Evolutionary conservation across 2,888 invertebrate species (phyloP), one percentile per base, ranked within the genome.

Genomic region (Parnassius smintheus): DNA sequence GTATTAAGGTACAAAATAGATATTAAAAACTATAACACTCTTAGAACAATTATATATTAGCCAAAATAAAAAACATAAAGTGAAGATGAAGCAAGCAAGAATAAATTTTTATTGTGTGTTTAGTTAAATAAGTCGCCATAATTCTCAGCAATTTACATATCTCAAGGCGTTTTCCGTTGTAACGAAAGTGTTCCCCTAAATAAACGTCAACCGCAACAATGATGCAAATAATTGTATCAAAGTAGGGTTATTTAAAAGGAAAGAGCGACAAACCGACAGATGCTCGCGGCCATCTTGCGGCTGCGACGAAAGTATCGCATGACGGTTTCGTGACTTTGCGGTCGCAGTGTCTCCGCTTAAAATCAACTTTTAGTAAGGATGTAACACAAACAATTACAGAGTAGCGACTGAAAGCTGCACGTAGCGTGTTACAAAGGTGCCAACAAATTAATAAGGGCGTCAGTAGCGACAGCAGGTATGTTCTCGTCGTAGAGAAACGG

Each of bases 191-290:
- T 83, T 82, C 76, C 78, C 49, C 75, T 76, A 75, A 75, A 77
- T 72, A 70, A 77, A 82, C 75, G 70, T 69, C 66, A 75, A 90
- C 91, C 91, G 75, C 90, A 90, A 77, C 76, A 81, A 82, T 84
- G 85, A 81, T 80, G 79, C 75, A 80, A 80, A 83, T 86, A 87
- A 91, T 86, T 88, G 81, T 82, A 83, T 80, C 80, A 80, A 82
- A 85, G 76, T 81, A 85, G 80, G 74, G 84, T 85, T 85, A 85
- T 86, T 87, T 84, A 78, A 77, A 77, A 65, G 76, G 80, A 82
- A 89, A 86, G 81, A 87, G 88, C 89, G 90, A 85, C 88, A 88
- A 88, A 81, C 80, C 84, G 89, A 88, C 91, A 91, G 88, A 88
- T 91, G 91, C 91, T 88, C 77, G 83, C 84, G 85, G 90, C 90